Percentiles rank a stretch among this genome's conserved stretches.
These are phyloP conservation scores for Cotesia glomerata DNA, from an alignment of 1,140 invertebrate species.

Conservation along the genomic window DNA sequence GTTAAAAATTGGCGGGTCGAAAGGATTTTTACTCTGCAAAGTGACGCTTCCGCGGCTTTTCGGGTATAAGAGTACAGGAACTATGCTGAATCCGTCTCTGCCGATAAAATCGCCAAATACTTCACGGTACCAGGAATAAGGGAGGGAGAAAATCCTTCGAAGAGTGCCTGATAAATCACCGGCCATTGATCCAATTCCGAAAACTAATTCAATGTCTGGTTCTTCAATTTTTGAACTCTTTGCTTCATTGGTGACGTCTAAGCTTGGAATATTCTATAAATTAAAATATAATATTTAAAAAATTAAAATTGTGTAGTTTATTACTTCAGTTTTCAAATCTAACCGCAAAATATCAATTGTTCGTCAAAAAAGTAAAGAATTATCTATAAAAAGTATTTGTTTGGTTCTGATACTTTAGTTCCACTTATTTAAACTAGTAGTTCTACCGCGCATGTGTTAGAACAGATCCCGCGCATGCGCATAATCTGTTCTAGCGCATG, in stretches of 20 bases:
- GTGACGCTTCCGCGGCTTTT: slow-evolving; percentile 75
- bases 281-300: too few species aligned
- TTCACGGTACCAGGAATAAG: slow-evolving; percentile 67
- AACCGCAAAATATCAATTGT: too few species aligned
- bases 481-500: too few species aligned
- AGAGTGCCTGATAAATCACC: slow-evolving; percentile 75
- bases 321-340: too few species aligned
- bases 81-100: slow-evolving; percentile 68
- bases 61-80: slow-evolving; percentile 75
- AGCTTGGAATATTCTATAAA: background rate
- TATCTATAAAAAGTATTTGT: too few species aligned
- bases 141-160: slow-evolving; percentile 69
- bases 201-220: slow-evolving; percentile 81
- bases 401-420: too few species aligned
- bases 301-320: too few species aligned
- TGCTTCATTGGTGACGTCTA: background rate
- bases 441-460: too few species aligned
- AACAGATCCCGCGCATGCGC: too few species aligned
- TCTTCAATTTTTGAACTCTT: slow-evolving; percentile 45
- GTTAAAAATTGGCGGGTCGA: slow-evolving; percentile 75
- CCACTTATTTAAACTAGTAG: too few species aligned
- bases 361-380: too few species aligned
- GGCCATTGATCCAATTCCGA: slow-evolving; percentile 74
- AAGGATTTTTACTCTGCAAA: slow-evolving; percentile 73
- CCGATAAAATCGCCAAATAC: slow-evolving; percentile 65